Conservation (phyloP, 2,797 vertebrate species). For the Anguilla obscura region DNA sequence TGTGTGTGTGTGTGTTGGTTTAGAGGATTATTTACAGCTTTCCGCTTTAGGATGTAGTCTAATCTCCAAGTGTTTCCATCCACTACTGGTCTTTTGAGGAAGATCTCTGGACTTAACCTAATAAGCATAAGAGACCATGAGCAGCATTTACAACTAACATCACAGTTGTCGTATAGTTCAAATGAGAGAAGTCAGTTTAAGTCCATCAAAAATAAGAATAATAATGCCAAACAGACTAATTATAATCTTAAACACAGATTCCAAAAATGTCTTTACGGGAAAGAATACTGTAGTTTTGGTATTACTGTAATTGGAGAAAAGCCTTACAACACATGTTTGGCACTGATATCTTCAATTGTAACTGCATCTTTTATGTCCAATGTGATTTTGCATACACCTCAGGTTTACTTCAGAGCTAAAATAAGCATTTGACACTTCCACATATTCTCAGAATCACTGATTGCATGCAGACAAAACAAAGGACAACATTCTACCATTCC, state of each 20-base stretch:
- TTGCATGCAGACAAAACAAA: too few species aligned
- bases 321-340: not conserved
- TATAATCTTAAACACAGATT: too few species aligned
- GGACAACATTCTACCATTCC: too few species aligned
- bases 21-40: slow-evolving; percentile 52
- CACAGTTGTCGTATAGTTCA: too few species aligned
- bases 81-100: slow-evolving; percentile 56
- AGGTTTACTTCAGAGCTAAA: not conserved
- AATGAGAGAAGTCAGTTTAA: not conserved
- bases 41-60: slow-evolving; percentile 55
- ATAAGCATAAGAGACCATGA: slow-evolving; percentile 11
- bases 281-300: not conserved
- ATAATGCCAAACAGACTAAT: too few species aligned
- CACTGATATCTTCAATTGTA: not conserved
- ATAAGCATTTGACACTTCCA: not conserved
- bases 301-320: not conserved
- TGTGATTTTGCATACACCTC: not conserved
- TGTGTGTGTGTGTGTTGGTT: not conserved
- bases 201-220: not conserved
- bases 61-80: slow-evolving; percentile 61
- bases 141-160: not conserved
- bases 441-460: too few species aligned
- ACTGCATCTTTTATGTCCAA: not conserved
- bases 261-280: not conserved
- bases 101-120: slow-evolving; percentile 60